Evolutionary conservation across 1,140 invertebrate species (phyloP).

Genomic region (Akabosia matsudoensis): DNA sequence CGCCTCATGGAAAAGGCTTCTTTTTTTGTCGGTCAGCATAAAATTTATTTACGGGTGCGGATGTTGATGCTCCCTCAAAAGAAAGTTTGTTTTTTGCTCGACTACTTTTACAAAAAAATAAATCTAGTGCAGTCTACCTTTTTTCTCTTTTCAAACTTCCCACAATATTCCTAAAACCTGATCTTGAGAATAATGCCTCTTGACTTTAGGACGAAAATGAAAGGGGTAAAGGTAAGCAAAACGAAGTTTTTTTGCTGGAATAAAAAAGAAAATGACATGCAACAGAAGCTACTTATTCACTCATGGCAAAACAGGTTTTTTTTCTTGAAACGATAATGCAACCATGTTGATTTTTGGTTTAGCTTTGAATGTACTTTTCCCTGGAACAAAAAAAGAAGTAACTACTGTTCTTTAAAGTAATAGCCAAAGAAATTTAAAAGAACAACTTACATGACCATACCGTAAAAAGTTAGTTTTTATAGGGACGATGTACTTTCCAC

Average conservation of each 20-base stretch:
- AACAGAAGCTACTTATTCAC: background rate
- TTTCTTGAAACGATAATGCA: background rate
- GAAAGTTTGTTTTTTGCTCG: too few relatives aligned
- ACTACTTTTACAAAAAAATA: too few relatives aligned
- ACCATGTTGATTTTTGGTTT: conserved; percentile 22
- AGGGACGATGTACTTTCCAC: too few relatives aligned
- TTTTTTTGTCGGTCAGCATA: background rate
- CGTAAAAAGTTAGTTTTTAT: conserved; percentile 5
- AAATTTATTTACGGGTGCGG: too few relatives aligned
- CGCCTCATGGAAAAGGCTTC: too few relatives aligned
- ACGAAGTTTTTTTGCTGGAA: background rate
- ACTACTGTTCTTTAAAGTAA: conserved; percentile 15
- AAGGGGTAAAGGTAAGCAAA: background rate
- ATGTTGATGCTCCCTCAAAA: too few relatives aligned
- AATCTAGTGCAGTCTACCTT: conserved; percentile 11
- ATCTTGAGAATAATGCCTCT: too few relatives aligned
- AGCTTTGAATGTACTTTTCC: conserved; percentile 9
- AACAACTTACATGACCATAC: background rate
- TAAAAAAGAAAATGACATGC: background rate
- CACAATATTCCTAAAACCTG: background rate
- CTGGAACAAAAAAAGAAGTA: background rate
- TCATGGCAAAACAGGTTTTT: background rate
- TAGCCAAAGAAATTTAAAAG: conserved; percentile 26
- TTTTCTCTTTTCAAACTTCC: background rate
- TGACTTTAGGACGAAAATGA: too few relatives aligned